phyloP scores from a whole-genome alignment of 2,888 invertebrate genomes.

The Charanyca ferruginea region DNA sequence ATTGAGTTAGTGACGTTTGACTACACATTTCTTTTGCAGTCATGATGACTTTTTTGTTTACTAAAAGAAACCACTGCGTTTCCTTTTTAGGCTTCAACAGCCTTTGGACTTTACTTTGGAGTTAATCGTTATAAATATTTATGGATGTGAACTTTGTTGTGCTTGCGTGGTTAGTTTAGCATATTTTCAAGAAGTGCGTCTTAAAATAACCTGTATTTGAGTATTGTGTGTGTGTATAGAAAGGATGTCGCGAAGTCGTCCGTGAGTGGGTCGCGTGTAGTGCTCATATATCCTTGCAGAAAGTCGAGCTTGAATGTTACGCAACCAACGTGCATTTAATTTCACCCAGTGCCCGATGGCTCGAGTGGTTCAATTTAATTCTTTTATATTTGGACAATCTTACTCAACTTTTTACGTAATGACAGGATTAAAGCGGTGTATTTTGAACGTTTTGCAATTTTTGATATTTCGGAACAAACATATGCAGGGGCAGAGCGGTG shows the following conservation, averaged over 20 bases:
- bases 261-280: conserved; percentile 51
- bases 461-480: conserved; percentile 81
- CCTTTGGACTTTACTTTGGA: no score
- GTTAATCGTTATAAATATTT: conserved; percentile 38
- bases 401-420: conserved; percentile 86
- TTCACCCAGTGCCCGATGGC: conserved; percentile 78
- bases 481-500: conserved; percentile 74
- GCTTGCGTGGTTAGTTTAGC: conserved; percentile 34
- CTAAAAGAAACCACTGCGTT: conserved; percentile 8
- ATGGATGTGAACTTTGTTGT: conserved; percentile 35
- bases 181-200: conserved; percentile 52
- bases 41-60: conserved; percentile 11
- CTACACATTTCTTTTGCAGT: conserved; percentile 25
- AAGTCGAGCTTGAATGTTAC: conserved; percentile 72
- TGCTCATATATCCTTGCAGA: conserved; percentile 76
- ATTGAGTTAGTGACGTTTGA: conserved; percentile 35
- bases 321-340: conserved; percentile 79
- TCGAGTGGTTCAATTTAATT: conserved; percentile 77
- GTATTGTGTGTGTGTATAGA: conserved; percentile 49
- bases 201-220: conserved; percentile 46
- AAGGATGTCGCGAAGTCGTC: conserved; percentile 55
- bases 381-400: conserved; percentile 83
- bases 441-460: conserved; percentile 85
- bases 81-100: conserved; percentile 4
- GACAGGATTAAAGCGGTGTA: conserved; percentile 84